phyloP scores from a whole-genome alignment of 2,888 invertebrate species.

The Clivina fossor region DNA sequence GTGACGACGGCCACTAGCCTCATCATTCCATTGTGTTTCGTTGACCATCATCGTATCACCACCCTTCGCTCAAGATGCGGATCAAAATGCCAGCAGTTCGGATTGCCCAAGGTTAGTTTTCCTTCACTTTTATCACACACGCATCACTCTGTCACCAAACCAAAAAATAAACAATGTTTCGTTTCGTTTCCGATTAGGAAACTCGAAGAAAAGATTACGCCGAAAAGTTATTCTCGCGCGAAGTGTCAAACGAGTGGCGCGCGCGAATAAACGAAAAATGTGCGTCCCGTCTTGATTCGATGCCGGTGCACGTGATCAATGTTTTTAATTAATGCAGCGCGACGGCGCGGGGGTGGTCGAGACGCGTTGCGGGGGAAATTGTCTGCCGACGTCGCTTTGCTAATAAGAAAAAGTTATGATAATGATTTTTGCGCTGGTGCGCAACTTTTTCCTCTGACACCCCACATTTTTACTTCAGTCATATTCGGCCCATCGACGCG shows the following conservation, averaged over 20 bases:
- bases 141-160: too few relatives aligned
- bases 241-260: constrained; percentile 13
- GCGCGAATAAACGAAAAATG: constrained; percentile 25
- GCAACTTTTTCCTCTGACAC: constrained; percentile 48
- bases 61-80: constrained; percentile 74
- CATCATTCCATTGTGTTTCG: not conserved
- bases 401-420: constrained; percentile 54
- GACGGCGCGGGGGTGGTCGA: constrained; percentile 43
- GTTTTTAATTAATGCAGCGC: constrained; percentile 47
- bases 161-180: too few relatives aligned
- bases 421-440: constrained; percentile 53
- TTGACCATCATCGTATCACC: not conserved
- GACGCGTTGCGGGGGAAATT: constrained; percentile 49
- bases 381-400: constrained; percentile 52
- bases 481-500: constrained; percentile 41
- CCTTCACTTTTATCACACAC: too few relatives aligned
- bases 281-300: constrained; percentile 34
- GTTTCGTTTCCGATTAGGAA: too few relatives aligned
- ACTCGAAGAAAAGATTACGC: too few relatives aligned
- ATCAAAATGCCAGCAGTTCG: constrained; percentile 97
- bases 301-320: constrained; percentile 46
- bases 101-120: constrained; percentile 88
- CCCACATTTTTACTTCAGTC: constrained; percentile 43
- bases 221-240: too few relatives aligned
- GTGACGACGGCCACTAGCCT: constrained; percentile 1